Conservation (phyloP, 2,888 invertebrate species). For the Baccha elongata region DNA sequence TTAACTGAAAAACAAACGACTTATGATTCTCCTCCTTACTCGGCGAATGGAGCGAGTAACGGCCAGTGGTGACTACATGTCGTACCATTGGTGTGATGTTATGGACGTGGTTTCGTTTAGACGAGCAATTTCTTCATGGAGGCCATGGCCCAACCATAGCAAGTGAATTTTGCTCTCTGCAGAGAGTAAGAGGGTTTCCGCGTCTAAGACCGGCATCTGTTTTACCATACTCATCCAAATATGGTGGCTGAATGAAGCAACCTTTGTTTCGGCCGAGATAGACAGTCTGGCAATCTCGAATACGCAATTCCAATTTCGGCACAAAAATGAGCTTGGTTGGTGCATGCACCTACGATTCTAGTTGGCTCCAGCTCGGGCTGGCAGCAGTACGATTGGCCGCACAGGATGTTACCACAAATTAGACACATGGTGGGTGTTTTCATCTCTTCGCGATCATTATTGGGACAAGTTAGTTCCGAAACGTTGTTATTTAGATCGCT, state of each 20-base stretch:
- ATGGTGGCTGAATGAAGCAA: slow-evolving; percentile 95
- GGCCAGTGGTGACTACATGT: slow-evolving; percentile 85
- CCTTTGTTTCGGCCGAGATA: slow-evolving; percentile 93
- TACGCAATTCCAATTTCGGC: slow-evolving; percentile 96
- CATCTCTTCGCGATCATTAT: slow-evolving; percentile 94
- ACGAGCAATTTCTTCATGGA: slow-evolving; percentile 96
- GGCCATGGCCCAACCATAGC: slow-evolving; percentile 95
- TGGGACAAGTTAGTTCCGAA: slow-evolving; percentile 96
- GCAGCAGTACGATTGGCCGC: slow-evolving; percentile 99
- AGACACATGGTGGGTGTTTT: slow-evolving; percentile 98
- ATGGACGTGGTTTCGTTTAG: slow-evolving; percentile 91
- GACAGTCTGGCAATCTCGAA: slow-evolving; percentile 97
- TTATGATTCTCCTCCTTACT: slow-evolving; percentile 47
- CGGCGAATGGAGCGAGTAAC: slow-evolving; percentile 46
- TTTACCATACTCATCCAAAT: slow-evolving; percentile 98
- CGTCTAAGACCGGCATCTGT: slow-evolving; percentile 97
- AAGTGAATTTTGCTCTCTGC: slow-evolving; percentile 90
- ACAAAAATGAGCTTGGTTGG: slow-evolving; percentile 94
- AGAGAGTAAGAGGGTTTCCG: slow-evolving; percentile 96
- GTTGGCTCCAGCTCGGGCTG: slow-evolving; percentile 92
- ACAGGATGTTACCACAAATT: slow-evolving; percentile 96
- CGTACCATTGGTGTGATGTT: slow-evolving; percentile 94
- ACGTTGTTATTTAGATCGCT: slow-evolving; percentile 98
- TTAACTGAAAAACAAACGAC: slow-evolving; percentile 67
- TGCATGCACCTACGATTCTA: slow-evolving; percentile 94